A percentile compares a stretch with the other conserved stretches of the same genome.
These are phyloP conservation scores for Brachyopa scutellaris DNA, from an alignment of 2,888 invertebrate genomes.

Conservation along the genomic window DNA sequence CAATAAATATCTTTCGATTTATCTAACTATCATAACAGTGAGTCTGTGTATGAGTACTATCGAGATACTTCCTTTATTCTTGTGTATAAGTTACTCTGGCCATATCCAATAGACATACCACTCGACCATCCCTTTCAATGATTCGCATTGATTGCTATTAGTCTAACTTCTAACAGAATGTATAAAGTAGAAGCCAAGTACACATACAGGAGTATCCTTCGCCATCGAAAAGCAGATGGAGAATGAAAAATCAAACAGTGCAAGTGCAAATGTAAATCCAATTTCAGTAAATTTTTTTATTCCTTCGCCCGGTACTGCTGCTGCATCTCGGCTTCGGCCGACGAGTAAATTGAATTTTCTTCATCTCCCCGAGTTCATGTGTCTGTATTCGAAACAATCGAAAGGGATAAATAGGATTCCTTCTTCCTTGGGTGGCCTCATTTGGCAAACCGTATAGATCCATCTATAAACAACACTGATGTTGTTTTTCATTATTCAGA, in stretches of 20 bases:
- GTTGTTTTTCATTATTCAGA: slow-evolving; percentile 22
- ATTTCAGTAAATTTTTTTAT: slow-evolving; percentile 33
- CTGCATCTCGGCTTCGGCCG: background rate
- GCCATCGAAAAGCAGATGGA: slow-evolving; percentile 21
- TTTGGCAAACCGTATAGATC: slow-evolving; percentile 35
- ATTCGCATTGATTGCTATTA: slow-evolving; percentile 63
- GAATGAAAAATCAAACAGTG: slow-evolving; percentile 61
- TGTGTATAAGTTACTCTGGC: slow-evolving; percentile 29
- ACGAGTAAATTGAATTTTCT: slow-evolving; percentile 66
- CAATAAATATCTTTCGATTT: slow-evolving; percentile 61
- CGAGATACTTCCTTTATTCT: slow-evolving; percentile 11
- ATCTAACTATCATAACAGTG: slow-evolving; percentile 49
- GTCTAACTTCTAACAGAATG: slow-evolving; percentile 37
- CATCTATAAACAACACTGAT: slow-evolving; percentile 45
- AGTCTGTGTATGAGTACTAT: no score
- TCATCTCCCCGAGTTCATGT: slow-evolving; percentile 24
- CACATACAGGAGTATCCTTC: background rate
- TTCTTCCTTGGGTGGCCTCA: slow-evolving; percentile 31
- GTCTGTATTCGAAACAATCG: slow-evolving; percentile 50
- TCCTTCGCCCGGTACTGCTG: slow-evolving; percentile 7
- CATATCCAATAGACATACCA: slow-evolving; percentile 33
- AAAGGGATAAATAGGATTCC: slow-evolving; percentile 47
- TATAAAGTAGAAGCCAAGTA: slow-evolving; percentile 2
- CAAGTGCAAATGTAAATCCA: slow-evolving; percentile 60
- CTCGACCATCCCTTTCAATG: background rate